Percentiles rank a stretch among this genome's conserved stretches.
Conservation (phyloP, 1,140 invertebrate genomes). For the Hyles euphorbiae region DNA sequence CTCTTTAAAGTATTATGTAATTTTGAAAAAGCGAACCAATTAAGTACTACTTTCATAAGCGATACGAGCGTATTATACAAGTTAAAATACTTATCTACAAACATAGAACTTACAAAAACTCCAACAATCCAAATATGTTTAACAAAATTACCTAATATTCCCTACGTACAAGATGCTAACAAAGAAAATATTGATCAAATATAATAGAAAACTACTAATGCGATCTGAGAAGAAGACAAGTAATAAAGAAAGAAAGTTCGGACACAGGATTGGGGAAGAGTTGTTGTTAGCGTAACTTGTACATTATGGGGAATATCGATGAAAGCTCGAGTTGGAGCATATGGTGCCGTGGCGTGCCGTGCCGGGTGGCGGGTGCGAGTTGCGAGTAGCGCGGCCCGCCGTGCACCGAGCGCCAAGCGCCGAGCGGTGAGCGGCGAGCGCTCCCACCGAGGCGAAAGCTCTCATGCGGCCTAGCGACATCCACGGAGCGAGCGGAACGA, state of each 20-base stretch:
- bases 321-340: conserved; percentile 39
- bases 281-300: conserved; percentile 52
- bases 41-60: too few relatives aligned
- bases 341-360: conserved; percentile 5
- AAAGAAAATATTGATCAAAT: neutral
- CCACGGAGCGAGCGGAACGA: conserved; percentile 38
- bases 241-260: conserved; percentile 37
- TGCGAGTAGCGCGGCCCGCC: conserved; percentile 32
- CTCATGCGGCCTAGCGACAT: conserved; percentile 44
- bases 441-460: conserved; percentile 53
- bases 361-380: conserved; percentile 18
- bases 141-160: neutral
- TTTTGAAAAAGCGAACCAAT: too few relatives aligned
- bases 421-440: conserved; percentile 33
- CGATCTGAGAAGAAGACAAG: conserved; percentile 7
- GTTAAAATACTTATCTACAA: too few relatives aligned
- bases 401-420: conserved; percentile 34
- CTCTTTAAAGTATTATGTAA: too few relatives aligned
- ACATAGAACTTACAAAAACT: too few relatives aligned
- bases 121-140: too few relatives aligned
- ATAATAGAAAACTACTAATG: neutral
- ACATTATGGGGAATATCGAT: conserved; percentile 46
- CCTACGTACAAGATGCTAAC: neutral
- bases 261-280: conserved; percentile 40
- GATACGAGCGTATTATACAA: too few relatives aligned